These are phyloP conservation scores for Fregata magnificens DNA, from an alignment of 2,113 vertebrate genomes.

Conservation along the genomic window DNA sequence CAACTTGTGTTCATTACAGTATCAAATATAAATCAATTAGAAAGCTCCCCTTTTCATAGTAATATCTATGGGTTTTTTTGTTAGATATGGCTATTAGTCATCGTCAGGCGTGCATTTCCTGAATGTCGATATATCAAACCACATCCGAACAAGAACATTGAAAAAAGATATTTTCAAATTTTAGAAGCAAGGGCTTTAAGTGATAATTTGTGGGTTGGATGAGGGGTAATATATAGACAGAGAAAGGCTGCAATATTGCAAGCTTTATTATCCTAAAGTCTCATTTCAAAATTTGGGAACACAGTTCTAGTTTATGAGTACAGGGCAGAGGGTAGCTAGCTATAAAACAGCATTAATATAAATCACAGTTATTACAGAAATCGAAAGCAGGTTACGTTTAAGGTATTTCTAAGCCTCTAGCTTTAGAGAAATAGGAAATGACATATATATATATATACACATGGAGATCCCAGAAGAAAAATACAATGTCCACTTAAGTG, in stretches of 20 bases:
- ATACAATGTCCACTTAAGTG: background rate
- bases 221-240: background rate
- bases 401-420: conserved; percentile 3
- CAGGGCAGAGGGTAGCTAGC: background rate
- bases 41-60: background rate
- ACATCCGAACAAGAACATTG: background rate
- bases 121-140: background rate
- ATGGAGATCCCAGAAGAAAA: background rate
- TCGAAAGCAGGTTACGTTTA: background rate
- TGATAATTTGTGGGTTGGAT: background rate
- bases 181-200: background rate
- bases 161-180: background rate
- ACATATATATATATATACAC: background rate
- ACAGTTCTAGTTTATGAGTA: background rate
- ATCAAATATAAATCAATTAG: background rate
- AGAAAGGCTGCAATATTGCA: background rate
- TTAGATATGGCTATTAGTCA: background rate
- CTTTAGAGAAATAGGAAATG: background rate
- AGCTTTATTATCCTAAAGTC: background rate
- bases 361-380: conserved; percentile 43
- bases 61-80: background rate
- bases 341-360: conserved; percentile 10
- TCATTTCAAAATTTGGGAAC: background rate
- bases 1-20: background rate
- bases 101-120: background rate